Conservation (phyloP, 1,140 invertebrate species). For the Zaprionus gabonicus region DNA sequence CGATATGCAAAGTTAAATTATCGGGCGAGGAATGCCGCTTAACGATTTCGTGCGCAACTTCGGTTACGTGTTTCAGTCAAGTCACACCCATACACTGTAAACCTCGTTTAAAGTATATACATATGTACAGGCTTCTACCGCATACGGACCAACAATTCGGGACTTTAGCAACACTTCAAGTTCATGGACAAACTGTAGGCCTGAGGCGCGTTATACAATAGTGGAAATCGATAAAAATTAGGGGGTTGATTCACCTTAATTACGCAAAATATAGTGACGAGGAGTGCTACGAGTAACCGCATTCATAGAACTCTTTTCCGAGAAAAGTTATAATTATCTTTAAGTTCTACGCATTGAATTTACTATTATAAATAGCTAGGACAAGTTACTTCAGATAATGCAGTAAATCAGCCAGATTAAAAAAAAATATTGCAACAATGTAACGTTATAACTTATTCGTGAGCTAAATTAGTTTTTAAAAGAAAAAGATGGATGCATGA, state of each 20-base stretch:
- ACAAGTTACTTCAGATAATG: too few relatives aligned
- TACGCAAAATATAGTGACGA: conserved; percentile 10
- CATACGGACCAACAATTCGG: conserved; percentile 13
- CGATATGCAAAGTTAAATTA: background rate
- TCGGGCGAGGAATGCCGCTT: background rate
- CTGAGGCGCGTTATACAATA: conserved; percentile 62
- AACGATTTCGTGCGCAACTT: conserved; percentile 54
- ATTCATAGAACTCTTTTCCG: background rate
- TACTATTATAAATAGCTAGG: background rate
- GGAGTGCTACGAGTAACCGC: background rate
- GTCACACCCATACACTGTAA: background rate
- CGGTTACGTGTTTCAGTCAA: conserved; percentile 26
- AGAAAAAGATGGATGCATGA: too few relatives aligned
- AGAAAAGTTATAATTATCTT: background rate
- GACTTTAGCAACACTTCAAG: conserved; percentile 42
- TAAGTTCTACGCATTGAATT: background rate
- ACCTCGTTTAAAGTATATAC: background rate
- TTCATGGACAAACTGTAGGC: conserved; percentile 61
- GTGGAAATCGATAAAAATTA: conserved; percentile 64
- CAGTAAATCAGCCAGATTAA: too few relatives aligned
- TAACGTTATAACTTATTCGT: too few relatives aligned
- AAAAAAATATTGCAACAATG: too few relatives aligned
- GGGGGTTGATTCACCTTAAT: conserved; percentile 55
- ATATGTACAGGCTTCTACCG: background rate
- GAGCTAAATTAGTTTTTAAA: too few relatives aligned